Evolutionary conservation across 1,140 invertebrate genomes (phyloP).

Genomic region (Oedothorax gibbosus): DNA sequence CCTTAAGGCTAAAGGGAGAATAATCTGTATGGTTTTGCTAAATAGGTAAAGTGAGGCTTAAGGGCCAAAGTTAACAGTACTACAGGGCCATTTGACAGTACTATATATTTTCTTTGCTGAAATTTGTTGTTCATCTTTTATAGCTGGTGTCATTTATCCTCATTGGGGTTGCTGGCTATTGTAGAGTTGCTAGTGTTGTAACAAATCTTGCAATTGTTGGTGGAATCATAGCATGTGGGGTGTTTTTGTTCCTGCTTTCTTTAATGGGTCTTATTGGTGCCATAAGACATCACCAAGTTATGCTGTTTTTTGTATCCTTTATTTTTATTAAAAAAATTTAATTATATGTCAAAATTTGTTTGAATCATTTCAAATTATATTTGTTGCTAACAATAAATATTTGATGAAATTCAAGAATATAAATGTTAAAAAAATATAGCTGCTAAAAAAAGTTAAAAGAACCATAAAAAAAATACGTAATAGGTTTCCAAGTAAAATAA

Average conservation of each 20-base stretch:
- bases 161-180: slow-evolving; percentile 91
- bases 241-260: slow-evolving; percentile 92
- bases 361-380: too few species aligned
- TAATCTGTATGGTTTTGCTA: too few species aligned
- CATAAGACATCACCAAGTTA: slow-evolving; percentile 95
- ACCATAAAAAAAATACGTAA: too few species aligned
- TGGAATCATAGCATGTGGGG: slow-evolving; percentile 92
- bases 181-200: slow-evolving; percentile 81
- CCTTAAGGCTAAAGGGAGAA: too few species aligned
- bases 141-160: slow-evolving; percentile 92
- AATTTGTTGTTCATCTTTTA: slow-evolving; percentile 64
- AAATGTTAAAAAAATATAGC: too few species aligned
- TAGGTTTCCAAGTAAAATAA: too few species aligned
- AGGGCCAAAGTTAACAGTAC: too few species aligned
- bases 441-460: too few species aligned
- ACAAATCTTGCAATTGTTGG: slow-evolving; percentile 91
- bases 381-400: too few species aligned
- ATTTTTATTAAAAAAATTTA: neutral
- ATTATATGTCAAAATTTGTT: neutral
- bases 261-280: slow-evolving; percentile 90
- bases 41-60: too few species aligned
- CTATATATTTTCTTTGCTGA: neutral
- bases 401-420: too few species aligned
- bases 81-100: too few species aligned
- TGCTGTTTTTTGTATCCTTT: slow-evolving; percentile 98